Base-by-base conservation (phyloP, 2,113 vertebrate genomes). In the Aspiorhynchus laticeps region DNA sequence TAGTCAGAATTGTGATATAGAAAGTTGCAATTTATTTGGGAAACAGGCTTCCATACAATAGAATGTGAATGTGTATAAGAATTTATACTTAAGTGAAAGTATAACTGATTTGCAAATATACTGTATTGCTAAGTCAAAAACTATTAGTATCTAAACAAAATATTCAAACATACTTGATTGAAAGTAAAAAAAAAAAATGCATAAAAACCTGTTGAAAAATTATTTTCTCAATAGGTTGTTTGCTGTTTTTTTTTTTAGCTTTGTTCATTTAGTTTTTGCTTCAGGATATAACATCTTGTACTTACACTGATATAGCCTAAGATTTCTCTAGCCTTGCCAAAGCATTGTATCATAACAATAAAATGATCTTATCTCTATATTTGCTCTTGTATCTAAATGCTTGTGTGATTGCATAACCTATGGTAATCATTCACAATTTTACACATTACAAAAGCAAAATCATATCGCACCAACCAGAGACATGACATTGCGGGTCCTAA, bases 401-500 rank as follows among this genome's bases (percentile, higher is more conserved):
- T 2, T 19, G 2, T 41, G 36, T 38, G 36, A 73, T 41, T n/a
- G 19, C 21, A 74, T 41, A 74, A 33, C 46, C 28, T 21, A 31
- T 33, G 48, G 9, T 53, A 19, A 33, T 51, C 46, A 31, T 78
- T 53, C 9, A 53, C 15, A 78, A 8, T 28, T 33, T 61, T n/a
- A 79, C 19, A 38, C 5, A 11, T 78, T 53, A 21, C 1, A 26
- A 80, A 38, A 83, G 19, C 21, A 59, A 38, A 56, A 76, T 14
- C 33, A 74, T 31, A 19, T 83, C 53, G 69, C 46, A 33, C 95
- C 31, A 94, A 97, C 97, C 95, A 96, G 84, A 53, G 97, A 97
- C 93, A 96, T 90, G 7, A 95, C 95, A 17, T 95, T 94, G 74
- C 95, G 95, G 87, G 93, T 95, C 92, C 95, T 95, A 88, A 97